A percentile compares a stretch with the other conserved stretches of the same genome.
Evolutionary conservation across 2,888 invertebrate species (phyloP).

Genomic region (Drosophila melanosoma): DNA sequence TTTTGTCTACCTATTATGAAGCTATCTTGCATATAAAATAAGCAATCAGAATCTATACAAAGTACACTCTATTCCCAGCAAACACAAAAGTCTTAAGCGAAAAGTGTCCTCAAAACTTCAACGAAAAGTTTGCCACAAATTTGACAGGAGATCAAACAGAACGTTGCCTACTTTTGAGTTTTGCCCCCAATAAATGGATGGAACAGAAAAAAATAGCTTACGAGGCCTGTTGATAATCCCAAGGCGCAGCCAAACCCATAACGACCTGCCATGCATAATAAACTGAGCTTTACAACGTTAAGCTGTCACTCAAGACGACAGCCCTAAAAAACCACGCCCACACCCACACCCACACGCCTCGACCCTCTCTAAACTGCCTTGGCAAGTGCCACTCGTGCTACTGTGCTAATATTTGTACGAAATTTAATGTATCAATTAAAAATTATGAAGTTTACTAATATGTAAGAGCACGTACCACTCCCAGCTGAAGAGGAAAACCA

Average conservation of each 20-base stretch:
- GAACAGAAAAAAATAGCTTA: conserved; percentile 19
- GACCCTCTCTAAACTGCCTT: not conserved
- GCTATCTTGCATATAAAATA: conserved; percentile 16
- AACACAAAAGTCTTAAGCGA: conserved; percentile 31
- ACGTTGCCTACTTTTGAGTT: conserved; percentile 30
- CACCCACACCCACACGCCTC: not conserved
- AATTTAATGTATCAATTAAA: conserved; percentile 85
- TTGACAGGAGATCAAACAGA: conserved; percentile 56
- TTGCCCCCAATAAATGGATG: conserved; percentile 3
- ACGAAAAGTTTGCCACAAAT: conserved; percentile 22
- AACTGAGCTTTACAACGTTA: conserved; percentile 76
- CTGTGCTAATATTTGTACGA: conserved; percentile 76
- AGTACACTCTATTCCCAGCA: conserved; percentile 14
- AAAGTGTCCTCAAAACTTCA: conserved; percentile 35
- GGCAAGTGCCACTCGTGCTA: conserved; percentile 25
- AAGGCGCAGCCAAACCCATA: conserved; percentile 31
- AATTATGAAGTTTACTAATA: conserved; percentile 85
- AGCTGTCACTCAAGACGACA: conserved; percentile 75
- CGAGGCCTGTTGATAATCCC: conserved; percentile 56
- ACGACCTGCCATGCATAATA: conserved; percentile 70
- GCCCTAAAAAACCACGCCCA: not conserved
- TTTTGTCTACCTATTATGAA: not conserved
- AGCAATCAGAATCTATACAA: conserved; percentile 22
- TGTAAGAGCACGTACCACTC: conserved; percentile 83
- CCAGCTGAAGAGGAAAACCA: conserved; percentile 1